phyloP scores from a whole-genome alignment of 2,113 vertebrate species.

The Sinocyclocheilus grahami region DNA sequence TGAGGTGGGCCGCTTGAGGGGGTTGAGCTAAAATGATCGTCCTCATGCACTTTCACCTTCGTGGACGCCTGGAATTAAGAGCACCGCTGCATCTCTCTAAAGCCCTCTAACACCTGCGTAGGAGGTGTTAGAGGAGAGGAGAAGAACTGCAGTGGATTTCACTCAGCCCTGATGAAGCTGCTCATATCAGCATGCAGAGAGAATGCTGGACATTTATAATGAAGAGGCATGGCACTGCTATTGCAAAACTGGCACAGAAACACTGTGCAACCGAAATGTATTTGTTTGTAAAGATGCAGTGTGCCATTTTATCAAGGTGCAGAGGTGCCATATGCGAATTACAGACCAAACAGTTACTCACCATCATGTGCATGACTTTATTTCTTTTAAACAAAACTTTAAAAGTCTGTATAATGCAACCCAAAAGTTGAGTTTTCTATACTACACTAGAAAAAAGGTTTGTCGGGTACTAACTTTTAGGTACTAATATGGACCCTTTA shows the following conservation, averaged over 20 bases:
- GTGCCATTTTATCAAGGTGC: neutral
- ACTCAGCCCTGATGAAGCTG: constrained; percentile 9
- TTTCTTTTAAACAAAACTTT: too few relatives aligned
- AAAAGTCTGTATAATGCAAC: too few relatives aligned
- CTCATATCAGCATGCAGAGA: neutral
- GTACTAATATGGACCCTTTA: neutral
- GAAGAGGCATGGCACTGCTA: neutral
- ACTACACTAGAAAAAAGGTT: too few relatives aligned
- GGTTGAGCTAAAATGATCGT: neutral
- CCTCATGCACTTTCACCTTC: neutral
- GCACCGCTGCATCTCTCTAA: neutral
- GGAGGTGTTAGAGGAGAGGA: neutral
- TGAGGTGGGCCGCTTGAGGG: neutral
- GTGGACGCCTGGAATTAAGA: constrained; percentile 10
- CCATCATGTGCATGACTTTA: too few relatives aligned
- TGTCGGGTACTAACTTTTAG: neutral
- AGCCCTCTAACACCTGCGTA: constrained; percentile 13
- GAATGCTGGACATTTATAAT: neutral
- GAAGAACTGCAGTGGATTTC: neutral
- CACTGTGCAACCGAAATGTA: neutral
- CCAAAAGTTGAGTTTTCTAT: too few relatives aligned
- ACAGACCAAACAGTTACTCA: too few relatives aligned
- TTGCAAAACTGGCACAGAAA: neutral
- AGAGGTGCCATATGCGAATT: too few relatives aligned
- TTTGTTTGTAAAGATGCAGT: neutral